Percentiles rank a stretch among this genome's conserved stretches.
Conservation (phyloP, 1,140 invertebrate species). For the Lanistes nyassanus region DNA sequence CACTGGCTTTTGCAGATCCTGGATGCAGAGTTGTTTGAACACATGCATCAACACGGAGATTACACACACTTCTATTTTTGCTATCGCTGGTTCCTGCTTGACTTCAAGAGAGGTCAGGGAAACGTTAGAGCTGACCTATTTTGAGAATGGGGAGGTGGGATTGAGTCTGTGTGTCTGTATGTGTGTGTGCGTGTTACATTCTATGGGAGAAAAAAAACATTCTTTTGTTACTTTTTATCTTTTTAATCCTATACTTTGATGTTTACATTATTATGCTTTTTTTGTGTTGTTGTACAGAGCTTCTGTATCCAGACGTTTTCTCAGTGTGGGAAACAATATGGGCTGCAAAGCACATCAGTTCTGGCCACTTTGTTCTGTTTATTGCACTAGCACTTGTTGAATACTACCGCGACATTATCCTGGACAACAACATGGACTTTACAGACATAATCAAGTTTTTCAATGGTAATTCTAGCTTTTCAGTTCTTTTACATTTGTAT, state of each 20-base stretch:
- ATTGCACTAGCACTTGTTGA: slow-evolving; percentile 90
- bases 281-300: slow-evolving; percentile 72
- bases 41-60: slow-evolving; percentile 94
- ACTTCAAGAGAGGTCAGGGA: slow-evolving; percentile 77
- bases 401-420: slow-evolving; percentile 92
- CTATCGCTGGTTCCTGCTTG: slow-evolving; percentile 89
- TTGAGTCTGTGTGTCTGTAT: no score
- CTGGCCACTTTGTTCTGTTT: slow-evolving; percentile 91
- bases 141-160: no score
- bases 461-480: slow-evolving; percentile 78
- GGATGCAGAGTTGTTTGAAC: slow-evolving; percentile 91
- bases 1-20: slow-evolving; percentile 74
- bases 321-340: slow-evolving; percentile 96
- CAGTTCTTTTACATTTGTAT: not conserved
- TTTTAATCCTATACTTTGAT: no score
- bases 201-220: no score
- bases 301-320: slow-evolving; percentile 92
- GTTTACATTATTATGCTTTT: not conserved
- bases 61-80: slow-evolving; percentile 98
- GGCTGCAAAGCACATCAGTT: slow-evolving; percentile 88
- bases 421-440: slow-evolving; percentile 96
- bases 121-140: not conserved
- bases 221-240: no score
- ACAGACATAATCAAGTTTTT: slow-evolving; percentile 98
- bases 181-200: no score